Conservation (phyloP, 2,888 invertebrate species). For the Cephonodes hylas region DNA sequence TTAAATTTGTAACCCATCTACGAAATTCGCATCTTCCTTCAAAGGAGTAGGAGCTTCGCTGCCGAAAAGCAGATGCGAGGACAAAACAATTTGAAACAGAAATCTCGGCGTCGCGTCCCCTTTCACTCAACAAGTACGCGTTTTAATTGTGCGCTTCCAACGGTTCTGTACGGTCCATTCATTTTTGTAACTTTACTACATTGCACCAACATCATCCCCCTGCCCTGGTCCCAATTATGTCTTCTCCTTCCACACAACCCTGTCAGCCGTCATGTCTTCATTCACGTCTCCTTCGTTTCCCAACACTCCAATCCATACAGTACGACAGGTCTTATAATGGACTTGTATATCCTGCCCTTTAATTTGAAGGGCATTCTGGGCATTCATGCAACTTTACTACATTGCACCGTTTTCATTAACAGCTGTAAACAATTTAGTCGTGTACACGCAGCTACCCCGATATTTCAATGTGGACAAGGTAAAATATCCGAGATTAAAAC, state of each 20-base stretch:
- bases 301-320: too few relatives aligned
- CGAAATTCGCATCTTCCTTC: neutral
- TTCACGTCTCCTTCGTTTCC: too few relatives aligned
- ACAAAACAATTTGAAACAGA: neutral
- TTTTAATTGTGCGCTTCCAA: neutral
- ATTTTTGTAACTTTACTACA: neutral
- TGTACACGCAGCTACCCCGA: conserved; percentile 1
- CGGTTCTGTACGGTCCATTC: neutral
- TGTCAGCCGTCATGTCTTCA: too few relatives aligned
- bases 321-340: too few relatives aligned
- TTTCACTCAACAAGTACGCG: neutral
- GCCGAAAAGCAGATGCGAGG: neutral
- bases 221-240: too few relatives aligned
- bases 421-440: neutral
- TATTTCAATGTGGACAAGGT: conserved; percentile 21
- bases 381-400: neutral
- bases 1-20: neutral
- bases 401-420: conserved; percentile 6
- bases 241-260: too few relatives aligned
- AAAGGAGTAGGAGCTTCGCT: neutral
- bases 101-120: neutral
- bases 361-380: too few relatives aligned
- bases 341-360: too few relatives aligned
- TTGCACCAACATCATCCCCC: too few relatives aligned
- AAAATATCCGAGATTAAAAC: conserved; percentile 51